These are phyloP conservation scores for Fistularia commersonii DNA, from an alignment of 2,797 vertebrate species.

Conservation along the genomic window DNA sequence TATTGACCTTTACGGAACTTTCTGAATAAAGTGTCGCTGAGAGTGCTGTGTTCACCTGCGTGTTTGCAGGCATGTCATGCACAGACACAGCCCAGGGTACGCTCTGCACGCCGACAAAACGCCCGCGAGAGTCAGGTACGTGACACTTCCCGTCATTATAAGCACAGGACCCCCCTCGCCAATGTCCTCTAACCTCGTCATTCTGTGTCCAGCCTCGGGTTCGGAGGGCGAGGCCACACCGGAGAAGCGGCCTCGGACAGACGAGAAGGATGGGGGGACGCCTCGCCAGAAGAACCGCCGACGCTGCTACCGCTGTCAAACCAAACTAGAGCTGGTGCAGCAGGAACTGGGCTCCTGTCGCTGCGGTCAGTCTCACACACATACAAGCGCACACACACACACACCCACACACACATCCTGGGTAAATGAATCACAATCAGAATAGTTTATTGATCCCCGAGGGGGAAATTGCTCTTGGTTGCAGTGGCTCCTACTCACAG, in stretches of 20 bases:
- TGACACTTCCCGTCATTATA: neutral
- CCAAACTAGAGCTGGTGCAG: slow-evolving; percentile 96
- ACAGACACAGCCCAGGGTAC: slow-evolving; percentile 88
- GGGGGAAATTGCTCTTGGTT: too few species aligned
- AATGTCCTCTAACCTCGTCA: neutral
- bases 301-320: slow-evolving; percentile 97
- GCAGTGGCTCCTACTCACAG: too few species aligned
- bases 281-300: slow-evolving; percentile 96
- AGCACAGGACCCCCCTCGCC: neutral
- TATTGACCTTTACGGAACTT: too few species aligned
- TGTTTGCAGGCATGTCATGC: slow-evolving; percentile 79
- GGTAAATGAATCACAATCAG: too few species aligned
- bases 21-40: too few species aligned
- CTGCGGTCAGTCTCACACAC: slow-evolving; percentile 78
- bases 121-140: slow-evolving; percentile 87
- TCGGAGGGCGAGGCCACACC: slow-evolving; percentile 89
- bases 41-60: too few species aligned
- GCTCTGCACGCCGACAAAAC: slow-evolving; percentile 88
- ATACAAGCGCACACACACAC: neutral
- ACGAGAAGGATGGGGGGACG: slow-evolving; percentile 79
- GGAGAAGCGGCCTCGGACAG: slow-evolving; percentile 87
- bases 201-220: slow-evolving; percentile 78
- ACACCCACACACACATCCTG: neutral
- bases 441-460: too few species aligned
- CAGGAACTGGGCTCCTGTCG: slow-evolving; percentile 94